phyloP scores from a whole-genome alignment of 2,888 invertebrate species.

The Eupithecia tripunctaria region DNA sequence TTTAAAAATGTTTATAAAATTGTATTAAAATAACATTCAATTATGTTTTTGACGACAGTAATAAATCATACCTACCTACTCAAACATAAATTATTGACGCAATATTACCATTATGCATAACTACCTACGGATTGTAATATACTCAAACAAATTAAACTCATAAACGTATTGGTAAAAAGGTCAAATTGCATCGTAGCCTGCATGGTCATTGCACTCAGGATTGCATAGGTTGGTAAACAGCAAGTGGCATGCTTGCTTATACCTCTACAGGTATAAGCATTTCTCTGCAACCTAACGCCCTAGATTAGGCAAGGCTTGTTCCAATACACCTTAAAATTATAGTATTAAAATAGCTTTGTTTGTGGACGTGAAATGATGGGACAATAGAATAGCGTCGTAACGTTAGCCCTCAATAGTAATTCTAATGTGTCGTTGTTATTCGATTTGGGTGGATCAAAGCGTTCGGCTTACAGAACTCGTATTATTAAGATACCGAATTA shows the following conservation, averaged over 20 bases:
- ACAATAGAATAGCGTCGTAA: neutral
- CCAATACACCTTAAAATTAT: neutral
- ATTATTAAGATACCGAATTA: too few relatives aligned
- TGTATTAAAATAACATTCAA: neutral
- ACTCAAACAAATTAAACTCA: neutral
- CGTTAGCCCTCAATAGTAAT: neutral
- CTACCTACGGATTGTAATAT: neutral
- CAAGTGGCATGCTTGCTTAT: slow-evolving; percentile 52
- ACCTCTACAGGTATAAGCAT: too few relatives aligned
- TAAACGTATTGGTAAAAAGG: slow-evolving; percentile 2
- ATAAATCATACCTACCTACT: neutral
- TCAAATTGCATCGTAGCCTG: slow-evolving; percentile 23
- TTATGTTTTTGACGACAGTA: neutral
- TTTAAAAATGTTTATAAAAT: neutral
- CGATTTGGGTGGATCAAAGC: neutral
- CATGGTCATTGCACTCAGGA: slow-evolving; percentile 40
- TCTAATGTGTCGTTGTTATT: neutral
- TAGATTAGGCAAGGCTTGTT: slow-evolving; percentile 46
- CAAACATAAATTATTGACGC: neutral
- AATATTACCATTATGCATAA: neutral
- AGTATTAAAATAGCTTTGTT: neutral
- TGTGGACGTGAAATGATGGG: neutral
- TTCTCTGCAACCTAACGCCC: slow-evolving; percentile 49
- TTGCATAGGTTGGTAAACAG: slow-evolving; percentile 63
- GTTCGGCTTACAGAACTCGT: too few relatives aligned